Evolutionary conservation across 2,888 invertebrate genomes (phyloP).

Genomic region (Drosophila neotestacea): DNA sequence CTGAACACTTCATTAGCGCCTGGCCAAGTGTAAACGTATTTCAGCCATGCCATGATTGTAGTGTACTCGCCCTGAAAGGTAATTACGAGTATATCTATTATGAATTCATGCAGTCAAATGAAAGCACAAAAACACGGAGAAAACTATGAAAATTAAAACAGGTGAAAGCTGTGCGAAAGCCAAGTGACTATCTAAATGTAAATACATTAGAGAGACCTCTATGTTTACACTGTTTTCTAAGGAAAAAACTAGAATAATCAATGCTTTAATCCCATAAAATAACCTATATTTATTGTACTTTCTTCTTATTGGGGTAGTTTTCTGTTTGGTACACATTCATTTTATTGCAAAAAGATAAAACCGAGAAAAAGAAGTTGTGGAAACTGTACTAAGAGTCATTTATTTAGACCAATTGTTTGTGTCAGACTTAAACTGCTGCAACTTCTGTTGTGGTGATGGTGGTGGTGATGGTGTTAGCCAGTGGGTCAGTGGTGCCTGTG

Average conservation of each 20-base stretch:
- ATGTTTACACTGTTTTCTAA: background rate
- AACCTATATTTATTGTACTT: background rate
- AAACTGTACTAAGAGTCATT: slow-evolving; percentile 26
- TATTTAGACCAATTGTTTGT: slow-evolving; percentile 50
- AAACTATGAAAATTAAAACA: slow-evolving; percentile 25
- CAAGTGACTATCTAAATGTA: slow-evolving; percentile 24
- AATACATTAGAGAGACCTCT: slow-evolving; percentile 1
- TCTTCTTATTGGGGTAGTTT: slow-evolving; percentile 7
- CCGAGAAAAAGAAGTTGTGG: slow-evolving; percentile 1
- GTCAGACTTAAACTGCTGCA: slow-evolving; percentile 20
- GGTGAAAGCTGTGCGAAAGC: background rate
- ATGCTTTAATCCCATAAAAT: background rate
- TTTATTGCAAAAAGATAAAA: slow-evolving; percentile 10
- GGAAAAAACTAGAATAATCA: background rate
- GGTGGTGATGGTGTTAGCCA: slow-evolving; percentile 3
- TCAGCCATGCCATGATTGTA: slow-evolving; percentile 7
- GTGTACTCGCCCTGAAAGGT: slow-evolving; percentile 6
- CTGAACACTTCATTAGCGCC: slow-evolving; percentile 47
- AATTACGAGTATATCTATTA: slow-evolving; percentile 27
- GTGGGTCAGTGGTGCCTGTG: slow-evolving; percentile 43
- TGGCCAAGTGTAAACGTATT: slow-evolving; percentile 13
- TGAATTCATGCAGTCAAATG: slow-evolving; percentile 40
- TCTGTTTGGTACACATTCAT: slow-evolving; percentile 3
- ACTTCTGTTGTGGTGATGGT: background rate
- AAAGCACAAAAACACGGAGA: slow-evolving; percentile 9